phyloP scores from a whole-genome alignment of 2,888 invertebrate genomes.

The Panorpa germanica region DNA sequence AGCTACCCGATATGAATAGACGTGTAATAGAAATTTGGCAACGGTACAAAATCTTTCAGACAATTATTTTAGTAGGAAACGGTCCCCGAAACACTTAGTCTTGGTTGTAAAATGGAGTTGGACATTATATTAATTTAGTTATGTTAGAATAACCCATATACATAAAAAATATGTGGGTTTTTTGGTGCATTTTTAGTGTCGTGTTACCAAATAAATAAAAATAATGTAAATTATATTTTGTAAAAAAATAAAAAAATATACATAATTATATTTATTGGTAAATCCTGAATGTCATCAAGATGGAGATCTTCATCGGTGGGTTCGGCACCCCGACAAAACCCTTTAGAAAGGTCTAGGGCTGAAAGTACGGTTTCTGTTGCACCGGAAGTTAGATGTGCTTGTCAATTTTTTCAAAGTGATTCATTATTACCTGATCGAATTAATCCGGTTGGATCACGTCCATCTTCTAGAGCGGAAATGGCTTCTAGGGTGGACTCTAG shows the following conservation, averaged over 20 bases:
- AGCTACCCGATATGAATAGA: too few relatives aligned
- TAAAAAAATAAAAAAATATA: constrained; percentile 2
- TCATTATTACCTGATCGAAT: constrained; percentile 57
- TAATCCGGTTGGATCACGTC: constrained; percentile 44
- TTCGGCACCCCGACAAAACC: constrained; percentile 36
- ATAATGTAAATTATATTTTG: constrained; percentile 1
- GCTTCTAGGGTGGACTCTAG: too few relatives aligned
- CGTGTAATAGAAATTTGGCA: too few relatives aligned
- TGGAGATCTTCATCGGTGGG: constrained; percentile 53
- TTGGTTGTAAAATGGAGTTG: too few relatives aligned
- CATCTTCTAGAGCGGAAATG: constrained; percentile 41
- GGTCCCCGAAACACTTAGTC: too few relatives aligned
- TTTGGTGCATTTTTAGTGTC: too few relatives aligned
- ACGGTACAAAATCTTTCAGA: too few relatives aligned
- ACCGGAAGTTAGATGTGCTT: constrained; percentile 67
- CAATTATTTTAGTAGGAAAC: too few relatives aligned
- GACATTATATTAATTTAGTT: too few relatives aligned
- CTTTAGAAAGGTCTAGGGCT: constrained; percentile 47
- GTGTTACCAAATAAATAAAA: constrained; percentile 6
- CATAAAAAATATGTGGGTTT: too few relatives aligned
- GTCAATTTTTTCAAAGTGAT: constrained; percentile 70
- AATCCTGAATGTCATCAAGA: constrained; percentile 19
- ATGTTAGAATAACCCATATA: too few relatives aligned
- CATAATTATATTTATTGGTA: neutral
- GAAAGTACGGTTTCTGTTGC: constrained; percentile 52